Percentiles rank a stretch among this genome's conserved stretches.
phyloP scores from a whole-genome alignment of 2,888 invertebrate genomes.

The Chelonus formosanus region DNA sequence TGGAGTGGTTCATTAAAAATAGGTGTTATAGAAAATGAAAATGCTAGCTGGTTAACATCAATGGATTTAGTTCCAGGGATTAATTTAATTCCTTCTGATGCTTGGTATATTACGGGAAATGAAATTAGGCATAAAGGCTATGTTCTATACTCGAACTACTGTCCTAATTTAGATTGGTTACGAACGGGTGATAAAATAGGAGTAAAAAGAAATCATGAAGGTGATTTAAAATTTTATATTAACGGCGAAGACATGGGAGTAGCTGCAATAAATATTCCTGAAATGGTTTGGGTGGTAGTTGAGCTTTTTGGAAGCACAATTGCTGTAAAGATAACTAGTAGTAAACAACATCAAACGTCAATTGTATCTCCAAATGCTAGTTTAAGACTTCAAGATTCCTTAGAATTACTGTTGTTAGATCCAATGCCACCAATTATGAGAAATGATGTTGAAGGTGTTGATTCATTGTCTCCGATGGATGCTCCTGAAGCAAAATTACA shows the following conservation, averaged over 20 bases:
- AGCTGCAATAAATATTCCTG: constrained; percentile 80
- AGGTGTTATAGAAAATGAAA: constrained; percentile 79
- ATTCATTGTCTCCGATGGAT: constrained; percentile 54
- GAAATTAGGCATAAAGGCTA: constrained; percentile 76
- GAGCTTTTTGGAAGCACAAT: constrained; percentile 84
- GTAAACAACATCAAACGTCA: constrained; percentile 67
- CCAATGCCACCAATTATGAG: constrained; percentile 64
- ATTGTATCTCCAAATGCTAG: constrained; percentile 65
- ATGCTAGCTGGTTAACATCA: constrained; percentile 58
- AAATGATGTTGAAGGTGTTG: constrained; percentile 61
- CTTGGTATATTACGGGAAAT: constrained; percentile 76
- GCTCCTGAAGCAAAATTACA: constrained; percentile 59
- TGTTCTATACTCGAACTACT: constrained; percentile 75
- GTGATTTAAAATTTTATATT: constrained; percentile 76
- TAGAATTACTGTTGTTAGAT: constrained; percentile 70
- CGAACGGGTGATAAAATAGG: constrained; percentile 82
- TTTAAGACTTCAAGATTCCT: constrained; percentile 69
- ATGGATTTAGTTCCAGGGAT: constrained; percentile 74
- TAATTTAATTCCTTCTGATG: constrained; percentile 74
- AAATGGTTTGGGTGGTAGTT: constrained; percentile 83
- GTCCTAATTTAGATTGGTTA: constrained; percentile 82
- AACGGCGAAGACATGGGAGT: constrained; percentile 85
- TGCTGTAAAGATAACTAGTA: constrained; percentile 78
- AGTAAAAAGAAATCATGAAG: constrained; percentile 76
- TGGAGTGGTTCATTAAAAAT: constrained; percentile 81